phyloP scores from a whole-genome alignment of 2,113 vertebrate species.

The Rhea pennata region DNA sequence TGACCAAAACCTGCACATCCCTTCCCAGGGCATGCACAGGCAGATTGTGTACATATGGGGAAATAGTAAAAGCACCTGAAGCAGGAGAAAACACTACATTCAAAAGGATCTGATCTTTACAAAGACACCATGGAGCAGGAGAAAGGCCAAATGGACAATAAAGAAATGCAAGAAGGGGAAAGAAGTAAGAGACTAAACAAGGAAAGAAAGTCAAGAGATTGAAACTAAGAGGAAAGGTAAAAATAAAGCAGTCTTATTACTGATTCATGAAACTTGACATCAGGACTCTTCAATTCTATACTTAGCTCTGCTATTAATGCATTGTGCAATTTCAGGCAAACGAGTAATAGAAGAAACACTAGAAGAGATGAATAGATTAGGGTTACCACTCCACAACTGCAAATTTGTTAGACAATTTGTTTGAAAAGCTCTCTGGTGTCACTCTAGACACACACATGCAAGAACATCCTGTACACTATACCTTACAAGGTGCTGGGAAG shows the following conservation, averaged over 20 bases:
- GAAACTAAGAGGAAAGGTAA: neutral
- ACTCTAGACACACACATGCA: neutral
- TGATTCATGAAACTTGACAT: neutral
- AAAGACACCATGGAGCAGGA: neutral
- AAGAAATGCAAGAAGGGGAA: neutral
- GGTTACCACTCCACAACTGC: neutral
- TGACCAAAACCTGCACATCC: slow-evolving; percentile 14
- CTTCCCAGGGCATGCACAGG: neutral
- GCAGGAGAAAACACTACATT: neutral
- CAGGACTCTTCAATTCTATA: neutral
- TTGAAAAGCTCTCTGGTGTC: neutral
- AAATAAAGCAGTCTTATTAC: neutral
- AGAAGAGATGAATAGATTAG: neutral
- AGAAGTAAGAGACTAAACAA: neutral
- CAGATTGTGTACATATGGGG: neutral
- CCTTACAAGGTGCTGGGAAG: neutral
- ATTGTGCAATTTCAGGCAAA: neutral
- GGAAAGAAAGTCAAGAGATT: neutral
- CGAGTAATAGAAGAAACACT: neutral
- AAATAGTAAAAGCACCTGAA: slow-evolving; percentile 15
- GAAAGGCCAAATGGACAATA: neutral
- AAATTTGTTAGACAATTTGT: neutral
- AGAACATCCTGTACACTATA: neutral
- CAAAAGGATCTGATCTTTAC: neutral
- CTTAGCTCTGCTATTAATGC: neutral